These are phyloP conservation scores for Axea sp. DNA, from an alignment of 2,888 invertebrate species.

Conservation along the genomic window DNA sequence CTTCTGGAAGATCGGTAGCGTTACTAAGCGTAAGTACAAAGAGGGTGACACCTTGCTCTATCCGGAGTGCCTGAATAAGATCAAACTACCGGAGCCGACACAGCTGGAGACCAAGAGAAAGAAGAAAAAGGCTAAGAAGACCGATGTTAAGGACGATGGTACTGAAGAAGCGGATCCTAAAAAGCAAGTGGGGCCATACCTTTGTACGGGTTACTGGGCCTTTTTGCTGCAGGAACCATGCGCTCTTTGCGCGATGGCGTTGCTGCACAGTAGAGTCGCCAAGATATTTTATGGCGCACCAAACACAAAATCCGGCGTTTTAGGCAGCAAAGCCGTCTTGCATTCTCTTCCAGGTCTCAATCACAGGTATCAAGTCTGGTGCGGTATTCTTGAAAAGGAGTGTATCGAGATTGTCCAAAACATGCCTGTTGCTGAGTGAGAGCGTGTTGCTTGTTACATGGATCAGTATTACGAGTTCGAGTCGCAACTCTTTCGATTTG, in stretches of 20 bases:
- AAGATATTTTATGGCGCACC: slow-evolving; percentile 88
- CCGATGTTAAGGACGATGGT: slow-evolving; percentile 23
- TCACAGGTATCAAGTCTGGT: slow-evolving; percentile 95
- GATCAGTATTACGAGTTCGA: slow-evolving; percentile 32
- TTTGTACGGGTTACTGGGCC: slow-evolving; percentile 93
- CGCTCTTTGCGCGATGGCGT: slow-evolving; percentile 96
- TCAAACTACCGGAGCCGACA: slow-evolving; percentile 62
- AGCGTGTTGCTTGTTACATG: slow-evolving; percentile 1
- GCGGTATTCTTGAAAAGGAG: slow-evolving; percentile 81
- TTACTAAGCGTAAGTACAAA: slow-evolving; percentile 65
- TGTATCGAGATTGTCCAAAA: slow-evolving; percentile 67
- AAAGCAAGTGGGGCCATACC: slow-evolving; percentile 84
- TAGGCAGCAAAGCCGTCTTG: slow-evolving; percentile 86
- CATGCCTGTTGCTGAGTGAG: slow-evolving; percentile 3
- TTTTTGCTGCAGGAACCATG: slow-evolving; percentile 94
- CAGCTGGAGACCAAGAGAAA: slow-evolving; percentile 30
- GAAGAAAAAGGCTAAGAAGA: slow-evolving; percentile 51
- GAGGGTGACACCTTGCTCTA: slow-evolving; percentile 68
- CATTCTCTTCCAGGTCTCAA: slow-evolving; percentile 90
- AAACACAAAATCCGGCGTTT: slow-evolving; percentile 83
- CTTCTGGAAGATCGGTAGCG: slow-evolving; percentile 43
- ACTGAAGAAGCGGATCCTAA: slow-evolving; percentile 51
- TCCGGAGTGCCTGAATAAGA: slow-evolving; percentile 64
- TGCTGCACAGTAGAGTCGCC: slow-evolving; percentile 92
- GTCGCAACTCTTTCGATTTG: slow-evolving; percentile 6